Conservation (phyloP, 2,888 invertebrate species). For the Diabrotica balteata region DNA sequence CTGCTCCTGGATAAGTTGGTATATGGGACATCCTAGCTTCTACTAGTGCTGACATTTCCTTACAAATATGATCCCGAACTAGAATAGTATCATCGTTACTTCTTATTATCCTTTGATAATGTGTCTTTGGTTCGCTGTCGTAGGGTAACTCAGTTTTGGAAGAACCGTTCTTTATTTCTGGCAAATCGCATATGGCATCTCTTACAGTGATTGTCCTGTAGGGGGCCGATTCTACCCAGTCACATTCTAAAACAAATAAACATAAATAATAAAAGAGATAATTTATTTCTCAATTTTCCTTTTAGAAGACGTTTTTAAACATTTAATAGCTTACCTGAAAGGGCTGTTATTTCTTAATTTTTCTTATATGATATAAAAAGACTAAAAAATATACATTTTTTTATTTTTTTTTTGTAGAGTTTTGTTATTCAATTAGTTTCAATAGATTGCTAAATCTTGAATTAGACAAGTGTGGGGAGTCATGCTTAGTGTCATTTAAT, state of each 20-base stretch:
- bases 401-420: too few relatives aligned
- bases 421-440: too few relatives aligned
- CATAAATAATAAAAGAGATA: too few relatives aligned
- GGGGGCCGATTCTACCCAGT: slow-evolving; percentile 76
- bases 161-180: slow-evolving; percentile 76
- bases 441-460: too few relatives aligned
- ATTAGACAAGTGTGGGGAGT: too few relatives aligned
- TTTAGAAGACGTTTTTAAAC: too few relatives aligned
- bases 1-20: slow-evolving; percentile 77
- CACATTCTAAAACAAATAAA: slow-evolving; percentile 58
- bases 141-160: slow-evolving; percentile 74
- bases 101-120: slow-evolving; percentile 78
- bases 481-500: too few relatives aligned
- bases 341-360: too few relatives aligned
- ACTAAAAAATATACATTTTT: too few relatives aligned
- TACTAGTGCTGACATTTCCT: slow-evolving; percentile 82
- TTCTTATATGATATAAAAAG: too few relatives aligned
- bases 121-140: slow-evolving; percentile 72
- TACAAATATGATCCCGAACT: slow-evolving; percentile 78
- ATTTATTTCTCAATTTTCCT: too few relatives aligned
- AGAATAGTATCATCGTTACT: slow-evolving; percentile 50
- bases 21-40: slow-evolving; percentile 79
- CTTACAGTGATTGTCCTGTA: slow-evolving; percentile 76
- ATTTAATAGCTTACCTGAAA: too few relatives aligned
- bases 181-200: slow-evolving; percentile 86